Evolutionary conservation across 2,113 vertebrate species (phyloP), one percentile per base, ranked within the genome.

Genomic region (Pipa parva): DNA sequence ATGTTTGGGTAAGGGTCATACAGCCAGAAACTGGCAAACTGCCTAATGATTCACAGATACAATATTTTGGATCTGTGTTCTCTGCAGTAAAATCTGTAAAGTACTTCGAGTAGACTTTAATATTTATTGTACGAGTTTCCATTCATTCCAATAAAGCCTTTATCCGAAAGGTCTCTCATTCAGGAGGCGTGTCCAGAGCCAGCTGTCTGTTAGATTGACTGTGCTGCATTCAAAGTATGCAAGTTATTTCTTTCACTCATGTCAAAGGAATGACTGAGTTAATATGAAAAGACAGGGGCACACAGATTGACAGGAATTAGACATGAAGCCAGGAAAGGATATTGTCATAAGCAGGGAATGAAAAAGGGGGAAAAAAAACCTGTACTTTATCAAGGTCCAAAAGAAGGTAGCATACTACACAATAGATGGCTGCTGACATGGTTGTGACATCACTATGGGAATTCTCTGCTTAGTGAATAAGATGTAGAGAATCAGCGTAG

Each of bases 241-340:
- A 11, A 37, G 64, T 13, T 59, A 67, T 67, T 67, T 67, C 63
- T 17, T 55, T 57, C 8, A 17, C 24, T 67, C 10, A 37, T 50
- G 55, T 6, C 29, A 37, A 6, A 59, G 55, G 55, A 67, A 59
- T 57, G 22, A 24, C 63, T 21, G 46, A 21, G 20, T 54, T 55
- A 55, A 39, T 52, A 63, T n/a, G 33, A 21, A 52, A 54, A n/a
- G 37, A 12, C 49, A 42, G 62, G 39, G 33, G 11, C n/a, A 42
- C 25, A 22, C 21, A 24, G 37, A 33, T 12, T 36, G 24, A 21
- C 26, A 48, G 18, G 10, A 48, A 49, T 26, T 20, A 31, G 36
- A 27, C 33, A 13, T 55, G 48, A 6, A 50, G 28, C 18, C n/a
- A 62, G 45, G 15, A 31, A 33, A 24, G 26, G 36, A 25, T n/a